These are phyloP conservation scores for Holacanthella duospinosa DNA, from an alignment of 2,888 invertebrate species.

Conservation along the genomic window DNA sequence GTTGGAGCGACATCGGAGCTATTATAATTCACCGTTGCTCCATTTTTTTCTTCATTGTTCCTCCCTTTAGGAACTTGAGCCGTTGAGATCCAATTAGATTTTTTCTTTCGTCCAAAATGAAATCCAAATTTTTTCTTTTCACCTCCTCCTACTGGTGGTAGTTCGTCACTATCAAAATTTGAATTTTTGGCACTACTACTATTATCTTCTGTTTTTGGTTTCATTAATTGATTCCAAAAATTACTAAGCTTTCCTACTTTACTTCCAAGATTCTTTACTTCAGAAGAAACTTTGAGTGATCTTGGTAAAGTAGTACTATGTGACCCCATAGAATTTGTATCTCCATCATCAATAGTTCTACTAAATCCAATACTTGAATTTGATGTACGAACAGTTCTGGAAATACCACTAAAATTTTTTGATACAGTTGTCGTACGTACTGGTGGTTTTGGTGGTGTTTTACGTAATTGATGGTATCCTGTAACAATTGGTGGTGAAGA, in stretches of 20 bases:
- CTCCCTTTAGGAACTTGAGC: too few species aligned
- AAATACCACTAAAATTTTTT: constrained; percentile 7
- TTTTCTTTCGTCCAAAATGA: constrained; percentile 9
- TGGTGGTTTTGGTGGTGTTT: constrained; percentile 36
- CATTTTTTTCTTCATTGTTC: too few species aligned
- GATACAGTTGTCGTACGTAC: constrained; percentile 24
- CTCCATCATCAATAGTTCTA: not conserved
- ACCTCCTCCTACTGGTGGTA: not conserved
- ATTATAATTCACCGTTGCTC: too few species aligned
- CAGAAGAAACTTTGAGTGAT: not conserved
- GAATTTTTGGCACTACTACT: not conserved
- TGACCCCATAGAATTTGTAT: not conserved
- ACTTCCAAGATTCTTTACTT: not conserved
- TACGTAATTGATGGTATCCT: constrained; percentile 3
- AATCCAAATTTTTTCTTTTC: constrained; percentile 7
- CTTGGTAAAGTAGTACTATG: not conserved
- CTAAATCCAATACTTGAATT: constrained; percentile 10
- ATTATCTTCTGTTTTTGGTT: not conserved
- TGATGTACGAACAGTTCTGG: constrained; percentile 1
- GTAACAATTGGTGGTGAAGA: not conserved
- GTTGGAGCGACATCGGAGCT: too few species aligned
- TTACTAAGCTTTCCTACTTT: constrained; percentile 5
- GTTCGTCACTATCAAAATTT: not conserved
- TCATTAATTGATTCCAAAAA: constrained; percentile 10
- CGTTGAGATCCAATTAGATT: too few species aligned